Percentiles rank a stretch among this genome's conserved stretches.
Conservation (phyloP, 2,113 vertebrate species). For the Oceanodroma tethys region DNA sequence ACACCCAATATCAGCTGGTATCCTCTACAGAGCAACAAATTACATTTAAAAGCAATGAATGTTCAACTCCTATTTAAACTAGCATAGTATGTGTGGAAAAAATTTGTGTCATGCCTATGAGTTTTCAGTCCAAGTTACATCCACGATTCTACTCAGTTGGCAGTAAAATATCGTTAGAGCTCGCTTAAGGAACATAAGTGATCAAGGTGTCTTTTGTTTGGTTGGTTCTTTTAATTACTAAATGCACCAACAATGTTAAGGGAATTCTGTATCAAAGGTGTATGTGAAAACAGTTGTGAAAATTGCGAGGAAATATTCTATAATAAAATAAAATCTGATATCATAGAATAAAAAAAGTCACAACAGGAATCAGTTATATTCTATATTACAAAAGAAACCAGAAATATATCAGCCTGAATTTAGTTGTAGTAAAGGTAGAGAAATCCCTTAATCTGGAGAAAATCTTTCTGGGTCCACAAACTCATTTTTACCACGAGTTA, state of each 20-base stretch:
- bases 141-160: neutral
- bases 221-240: neutral
- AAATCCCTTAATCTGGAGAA: neutral
- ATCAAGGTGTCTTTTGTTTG: neutral
- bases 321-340: neutral
- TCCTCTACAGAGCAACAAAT: neutral
- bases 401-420: neutral
- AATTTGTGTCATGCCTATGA: neutral
- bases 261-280: neutral
- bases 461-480: neutral
- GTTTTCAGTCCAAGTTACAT: neutral
- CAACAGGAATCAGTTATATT: neutral
- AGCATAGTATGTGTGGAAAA: neutral
- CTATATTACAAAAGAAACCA: neutral
- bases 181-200: neutral
- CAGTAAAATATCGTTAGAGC: neutral
- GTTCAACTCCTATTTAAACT: neutral
- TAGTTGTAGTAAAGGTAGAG: neutral
- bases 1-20: neutral
- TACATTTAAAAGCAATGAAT: neutral
- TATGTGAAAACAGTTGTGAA: neutral
- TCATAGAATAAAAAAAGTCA: neutral
- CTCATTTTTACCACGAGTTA: neutral
- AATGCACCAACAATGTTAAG: neutral
- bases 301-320: neutral